A percentile compares a stretch with the other conserved stretches of the same genome.
Conservation (phyloP, 2,113 vertebrate species). For the Pogonocichla stellata region DNA sequence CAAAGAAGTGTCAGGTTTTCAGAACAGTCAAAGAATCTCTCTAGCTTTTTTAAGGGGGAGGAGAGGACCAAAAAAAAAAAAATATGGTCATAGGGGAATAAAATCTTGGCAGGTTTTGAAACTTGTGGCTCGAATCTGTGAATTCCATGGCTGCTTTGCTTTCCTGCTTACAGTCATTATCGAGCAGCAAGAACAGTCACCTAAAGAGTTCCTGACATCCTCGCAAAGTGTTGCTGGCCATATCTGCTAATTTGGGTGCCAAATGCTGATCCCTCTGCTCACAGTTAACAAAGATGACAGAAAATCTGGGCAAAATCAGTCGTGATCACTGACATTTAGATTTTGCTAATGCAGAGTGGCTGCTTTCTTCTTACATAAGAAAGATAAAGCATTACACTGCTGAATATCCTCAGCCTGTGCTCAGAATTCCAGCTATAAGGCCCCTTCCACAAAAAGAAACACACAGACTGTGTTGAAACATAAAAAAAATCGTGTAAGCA, state of each 20-base stretch:
- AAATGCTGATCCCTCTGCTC: not conserved
- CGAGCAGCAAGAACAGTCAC: not conserved
- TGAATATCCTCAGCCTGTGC: not conserved
- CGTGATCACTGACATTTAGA: slow-evolving; percentile 10
- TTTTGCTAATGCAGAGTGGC: not conserved
- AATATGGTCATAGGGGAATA: not conserved
- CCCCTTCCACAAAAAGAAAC: not conserved
- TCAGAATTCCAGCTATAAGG: not conserved
- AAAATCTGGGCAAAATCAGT: not conserved
- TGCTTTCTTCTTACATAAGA: not conserved
- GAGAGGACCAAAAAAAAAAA: not conserved
- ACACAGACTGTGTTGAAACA: not conserved
- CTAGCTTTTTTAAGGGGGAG: not conserved
- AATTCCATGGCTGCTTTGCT: not conserved
- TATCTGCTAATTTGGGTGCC: not conserved
- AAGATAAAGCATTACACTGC: not conserved
- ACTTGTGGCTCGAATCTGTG: not conserved
- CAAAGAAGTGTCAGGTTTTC: slow-evolving; percentile 25
- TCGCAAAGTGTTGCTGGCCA: not conserved
- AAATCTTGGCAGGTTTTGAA: slow-evolving; percentile 4
- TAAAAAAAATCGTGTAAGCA: slow-evolving; percentile 49
- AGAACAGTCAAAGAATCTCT: not conserved
- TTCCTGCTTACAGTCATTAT: not conserved
- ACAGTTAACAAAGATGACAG: not conserved
- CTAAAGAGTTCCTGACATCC: not conserved